Evolutionary conservation across 1,140 invertebrate species (phyloP).

Genomic region (Potamilus streckersoni): DNA sequence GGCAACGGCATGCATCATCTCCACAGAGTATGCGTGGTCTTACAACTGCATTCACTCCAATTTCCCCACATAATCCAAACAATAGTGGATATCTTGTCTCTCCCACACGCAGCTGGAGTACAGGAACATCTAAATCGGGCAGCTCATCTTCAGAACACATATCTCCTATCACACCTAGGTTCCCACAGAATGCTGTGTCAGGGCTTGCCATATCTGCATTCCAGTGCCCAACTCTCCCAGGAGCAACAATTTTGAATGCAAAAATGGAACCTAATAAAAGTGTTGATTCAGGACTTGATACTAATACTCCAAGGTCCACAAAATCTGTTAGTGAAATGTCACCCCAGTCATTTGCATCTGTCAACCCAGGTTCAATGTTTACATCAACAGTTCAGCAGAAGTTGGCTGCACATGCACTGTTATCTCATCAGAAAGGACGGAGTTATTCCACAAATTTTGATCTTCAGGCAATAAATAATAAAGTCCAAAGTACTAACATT

Average conservation of each 20-base stretch:
- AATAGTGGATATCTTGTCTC: slow-evolving; percentile 49
- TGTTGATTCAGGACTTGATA: slow-evolving; percentile 57
- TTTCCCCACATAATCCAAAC: slow-evolving; percentile 60
- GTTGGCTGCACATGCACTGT: slow-evolving; percentile 23
- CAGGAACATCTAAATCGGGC: slow-evolving; percentile 56
- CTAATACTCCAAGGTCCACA: slow-evolving; percentile 14
- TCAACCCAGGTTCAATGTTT: slow-evolving; percentile 9
- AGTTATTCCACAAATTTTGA: too few relatives aligned
- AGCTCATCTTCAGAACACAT: slow-evolving; percentile 60
- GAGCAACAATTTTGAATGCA: slow-evolving; percentile 26
- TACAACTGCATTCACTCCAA: slow-evolving; percentile 61
- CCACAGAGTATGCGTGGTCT: slow-evolving; percentile 37
- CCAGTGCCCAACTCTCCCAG: slow-evolving; percentile 28
- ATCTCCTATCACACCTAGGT: slow-evolving; percentile 60
- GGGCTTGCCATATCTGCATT: slow-evolving; percentile 29
- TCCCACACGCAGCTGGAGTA: slow-evolving; percentile 58
- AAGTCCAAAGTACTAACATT: too few relatives aligned
- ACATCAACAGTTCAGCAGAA: slow-evolving; percentile 29
- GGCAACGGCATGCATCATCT: slow-evolving; percentile 42
- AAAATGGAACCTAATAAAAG: slow-evolving; percentile 53
- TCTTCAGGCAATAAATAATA: too few relatives aligned
- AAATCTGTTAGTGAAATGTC: slow-evolving; percentile 6
- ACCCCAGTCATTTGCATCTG: background rate
- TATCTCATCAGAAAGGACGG: slow-evolving; percentile 9
- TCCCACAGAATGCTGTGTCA: slow-evolving; percentile 33